phyloP scores from a whole-genome alignment of 2,888 invertebrate species.

The Apamea sordens region DNA sequence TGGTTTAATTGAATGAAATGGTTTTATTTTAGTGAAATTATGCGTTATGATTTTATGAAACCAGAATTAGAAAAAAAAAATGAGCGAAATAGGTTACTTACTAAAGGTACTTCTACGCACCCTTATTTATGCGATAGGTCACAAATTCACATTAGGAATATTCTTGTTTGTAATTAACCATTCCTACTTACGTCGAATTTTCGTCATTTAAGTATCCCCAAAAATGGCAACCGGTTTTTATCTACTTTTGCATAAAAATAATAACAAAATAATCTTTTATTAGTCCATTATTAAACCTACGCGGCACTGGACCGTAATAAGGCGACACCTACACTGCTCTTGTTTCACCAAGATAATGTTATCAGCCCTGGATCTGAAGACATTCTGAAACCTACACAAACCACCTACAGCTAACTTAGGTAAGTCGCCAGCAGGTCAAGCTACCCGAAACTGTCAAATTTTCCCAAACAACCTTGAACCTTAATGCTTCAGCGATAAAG shows the following conservation, averaged over 20 bases:
- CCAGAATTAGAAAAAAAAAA: not conserved
- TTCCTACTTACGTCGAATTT: not conserved
- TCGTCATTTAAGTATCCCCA: not conserved
- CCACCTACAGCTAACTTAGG: constrained; percentile 64
- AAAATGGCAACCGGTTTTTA: not conserved
- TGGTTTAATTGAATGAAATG: not conserved
- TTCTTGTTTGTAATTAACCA: not conserved
- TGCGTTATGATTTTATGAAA: not conserved
- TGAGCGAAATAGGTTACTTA: no score
- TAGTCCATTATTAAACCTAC: constrained; percentile 58
- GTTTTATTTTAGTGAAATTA: not conserved
- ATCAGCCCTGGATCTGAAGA: constrained; percentile 71
- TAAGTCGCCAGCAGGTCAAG: no score
- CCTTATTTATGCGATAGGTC: no score
- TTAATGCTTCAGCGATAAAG: no score
- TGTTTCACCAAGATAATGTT: constrained; percentile 43
- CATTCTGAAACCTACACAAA: constrained; percentile 71
- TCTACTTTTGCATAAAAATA: not conserved
- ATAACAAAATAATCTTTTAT: constrained; percentile 32
- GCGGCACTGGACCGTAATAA: constrained; percentile 56
- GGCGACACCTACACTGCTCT: constrained; percentile 72
- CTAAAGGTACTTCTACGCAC: no score
- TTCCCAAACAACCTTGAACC: no score
- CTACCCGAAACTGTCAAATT: no score
- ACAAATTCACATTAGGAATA: not conserved